Conservation (phyloP, 35 echinoderm and acorn worm genomes). For the Heliocidaris erythrogramma region DNA sequence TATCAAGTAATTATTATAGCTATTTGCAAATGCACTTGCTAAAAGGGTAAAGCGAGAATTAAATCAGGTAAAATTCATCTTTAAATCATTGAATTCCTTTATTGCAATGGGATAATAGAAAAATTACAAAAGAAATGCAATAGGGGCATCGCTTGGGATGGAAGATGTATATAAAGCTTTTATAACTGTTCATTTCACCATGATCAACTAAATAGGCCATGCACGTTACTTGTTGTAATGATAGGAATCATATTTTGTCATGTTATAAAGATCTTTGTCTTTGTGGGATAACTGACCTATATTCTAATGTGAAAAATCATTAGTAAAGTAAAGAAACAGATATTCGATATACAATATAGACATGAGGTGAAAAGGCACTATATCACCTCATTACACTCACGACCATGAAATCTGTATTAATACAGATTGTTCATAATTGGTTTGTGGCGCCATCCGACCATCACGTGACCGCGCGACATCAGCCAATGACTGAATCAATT, state of each 20-base stretch:
- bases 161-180: too few species aligned
- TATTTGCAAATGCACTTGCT: not conserved
- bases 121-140: too few species aligned
- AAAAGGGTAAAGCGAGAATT: not conserved
- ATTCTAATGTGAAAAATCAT: not conserved
- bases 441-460: not conserved
- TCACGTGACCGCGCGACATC: not conserved
- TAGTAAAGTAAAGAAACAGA: not conserved
- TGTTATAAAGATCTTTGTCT: too few species aligned
- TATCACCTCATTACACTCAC: not conserved
- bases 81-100: not conserved
- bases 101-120: not conserved
- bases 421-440: not conserved
- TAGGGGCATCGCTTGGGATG: too few species aligned
- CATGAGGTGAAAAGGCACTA: not conserved
- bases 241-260: too few species aligned
- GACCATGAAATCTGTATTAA: not conserved
- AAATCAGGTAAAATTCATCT: not conserved
- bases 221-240: too few species aligned
- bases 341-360: not conserved
- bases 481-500: slow-evolving; percentile 10
- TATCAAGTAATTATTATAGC: slow-evolving; percentile 12
- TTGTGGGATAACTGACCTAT: not conserved
- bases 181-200: too few species aligned
- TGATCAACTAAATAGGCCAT: too few species aligned